A percentile compares a stretch with the other conserved stretches of the same genome.
Conservation (phyloP, 2,888 invertebrate genomes). For the Saturnia japonica region DNA sequence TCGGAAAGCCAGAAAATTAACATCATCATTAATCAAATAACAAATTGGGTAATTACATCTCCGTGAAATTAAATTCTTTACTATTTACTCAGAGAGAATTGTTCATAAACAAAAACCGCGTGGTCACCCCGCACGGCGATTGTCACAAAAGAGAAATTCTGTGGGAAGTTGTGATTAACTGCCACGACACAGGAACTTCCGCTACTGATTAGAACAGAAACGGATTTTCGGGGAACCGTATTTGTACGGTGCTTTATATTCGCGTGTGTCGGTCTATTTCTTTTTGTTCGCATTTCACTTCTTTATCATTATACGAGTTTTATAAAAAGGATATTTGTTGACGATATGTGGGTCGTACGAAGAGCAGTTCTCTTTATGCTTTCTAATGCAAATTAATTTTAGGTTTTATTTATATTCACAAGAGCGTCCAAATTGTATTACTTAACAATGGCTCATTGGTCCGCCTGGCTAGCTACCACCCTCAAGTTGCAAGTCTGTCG, state of each 20-base stretch:
- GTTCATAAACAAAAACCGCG: background rate
- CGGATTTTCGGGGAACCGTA: constrained; percentile 47
- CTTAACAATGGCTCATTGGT: too few species aligned
- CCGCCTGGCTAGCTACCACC: too few species aligned
- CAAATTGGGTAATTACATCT: background rate
- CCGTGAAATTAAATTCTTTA: background rate
- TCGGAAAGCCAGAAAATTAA: background rate
- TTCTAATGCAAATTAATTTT: background rate
- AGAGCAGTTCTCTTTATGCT: background rate
- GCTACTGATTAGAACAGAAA: constrained; percentile 60
- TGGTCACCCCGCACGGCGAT: constrained; percentile 40
- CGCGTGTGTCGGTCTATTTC: background rate
- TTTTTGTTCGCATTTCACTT: constrained; percentile 8
- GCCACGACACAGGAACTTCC: constrained; percentile 52
- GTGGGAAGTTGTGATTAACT: constrained; percentile 61
- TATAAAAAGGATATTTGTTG: background rate
- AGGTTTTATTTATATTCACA: background rate
- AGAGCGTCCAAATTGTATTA: background rate
- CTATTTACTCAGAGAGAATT: background rate
- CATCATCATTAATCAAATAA: background rate
- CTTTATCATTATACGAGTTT: background rate
- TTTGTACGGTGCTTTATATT: constrained; percentile 15
- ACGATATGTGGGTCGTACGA: constrained; percentile 6
- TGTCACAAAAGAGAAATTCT: constrained; percentile 55
- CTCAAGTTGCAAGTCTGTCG: too few species aligned